Evolutionary conservation across 1,140 invertebrate genomes (phyloP).

Genomic region (Polyergus mexicanus): DNA sequence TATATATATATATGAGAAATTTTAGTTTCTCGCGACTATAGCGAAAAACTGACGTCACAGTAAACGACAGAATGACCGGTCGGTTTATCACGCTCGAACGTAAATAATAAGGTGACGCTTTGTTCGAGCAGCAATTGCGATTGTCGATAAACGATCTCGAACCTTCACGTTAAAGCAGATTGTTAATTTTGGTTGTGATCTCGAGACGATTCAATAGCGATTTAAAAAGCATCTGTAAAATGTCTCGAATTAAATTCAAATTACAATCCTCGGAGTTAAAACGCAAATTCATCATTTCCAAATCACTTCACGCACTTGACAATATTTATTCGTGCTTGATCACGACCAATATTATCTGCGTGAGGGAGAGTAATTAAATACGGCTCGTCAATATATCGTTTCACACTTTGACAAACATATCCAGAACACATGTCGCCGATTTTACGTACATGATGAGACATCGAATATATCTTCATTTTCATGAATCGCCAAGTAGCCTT

Average conservation of each 20-base stretch:
- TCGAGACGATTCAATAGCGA: not conserved
- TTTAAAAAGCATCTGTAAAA: not conserved
- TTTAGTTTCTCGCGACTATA: slow-evolving; percentile 62
- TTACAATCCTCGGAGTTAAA: not conserved
- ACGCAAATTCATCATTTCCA: not conserved
- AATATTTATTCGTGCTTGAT: slow-evolving; percentile 29
- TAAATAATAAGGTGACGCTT: not conserved
- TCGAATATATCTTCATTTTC: slow-evolving; percentile 51
- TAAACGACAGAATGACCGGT: slow-evolving; percentile 38
- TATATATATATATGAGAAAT: slow-evolving; percentile 43
- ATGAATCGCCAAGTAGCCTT: slow-evolving; percentile 22
- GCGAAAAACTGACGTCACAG: slow-evolving; percentile 38
- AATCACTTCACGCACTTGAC: too few relatives aligned
- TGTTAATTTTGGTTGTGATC: not conserved
- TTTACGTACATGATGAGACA: slow-evolving; percentile 16
- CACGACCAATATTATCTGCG: slow-evolving; percentile 21
- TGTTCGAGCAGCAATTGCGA: not conserved
- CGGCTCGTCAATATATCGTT: slow-evolving; percentile 21
- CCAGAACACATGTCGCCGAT: slow-evolving; percentile 19
- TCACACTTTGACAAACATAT: slow-evolving; percentile 46
- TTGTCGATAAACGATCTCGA: slow-evolving; percentile 1
- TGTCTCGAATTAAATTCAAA: slow-evolving; percentile 4
- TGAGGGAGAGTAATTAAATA: slow-evolving; percentile 14
- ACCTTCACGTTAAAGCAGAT: slow-evolving; percentile 7
- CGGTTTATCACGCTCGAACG: slow-evolving; percentile 29